Evolutionary conservation across 2,888 invertebrate genomes (phyloP).

Genomic region (Protodeltote pygarga): DNA sequence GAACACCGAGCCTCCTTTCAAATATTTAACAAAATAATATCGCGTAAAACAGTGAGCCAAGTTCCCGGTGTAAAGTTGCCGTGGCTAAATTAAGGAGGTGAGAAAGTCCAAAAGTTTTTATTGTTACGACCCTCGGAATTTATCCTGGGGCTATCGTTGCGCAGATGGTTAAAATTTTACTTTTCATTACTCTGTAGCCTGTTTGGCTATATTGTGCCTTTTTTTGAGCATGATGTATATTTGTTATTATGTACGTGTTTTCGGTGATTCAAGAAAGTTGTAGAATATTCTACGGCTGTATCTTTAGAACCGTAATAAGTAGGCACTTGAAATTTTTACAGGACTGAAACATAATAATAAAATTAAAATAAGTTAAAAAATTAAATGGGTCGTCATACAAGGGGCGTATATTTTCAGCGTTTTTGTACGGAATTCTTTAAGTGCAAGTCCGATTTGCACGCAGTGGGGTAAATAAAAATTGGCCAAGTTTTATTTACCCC

Average conservation of each 20-base stretch:
- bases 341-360: not conserved
- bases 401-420: too few relatives aligned
- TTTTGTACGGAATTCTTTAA: too few relatives aligned
- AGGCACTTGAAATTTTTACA: too few relatives aligned
- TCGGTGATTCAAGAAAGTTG: not conserved
- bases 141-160: constrained; percentile 52
- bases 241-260: constrained; percentile 4
- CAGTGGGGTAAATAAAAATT: too few relatives aligned
- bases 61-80: constrained; percentile 48
- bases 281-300: too few relatives aligned
- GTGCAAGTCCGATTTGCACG: too few relatives aligned
- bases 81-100: constrained; percentile 67
- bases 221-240: constrained; percentile 20
- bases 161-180: constrained; percentile 64
- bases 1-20: constrained; percentile 36
- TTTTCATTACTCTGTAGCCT: constrained; percentile 56
- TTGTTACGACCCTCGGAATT: constrained; percentile 61
- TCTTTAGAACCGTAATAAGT: too few relatives aligned
- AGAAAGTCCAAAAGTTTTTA: constrained; percentile 70
- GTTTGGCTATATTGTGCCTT: constrained; percentile 40
- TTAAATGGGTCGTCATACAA: too few relatives aligned
- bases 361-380: not conserved
- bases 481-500: too few relatives aligned
- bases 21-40: constrained; percentile 54
- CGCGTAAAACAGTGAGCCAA: constrained; percentile 42